These are phyloP conservation scores for Atta colombica DNA, from an alignment of 1,140 invertebrate species.

Conservation along the genomic window DNA sequence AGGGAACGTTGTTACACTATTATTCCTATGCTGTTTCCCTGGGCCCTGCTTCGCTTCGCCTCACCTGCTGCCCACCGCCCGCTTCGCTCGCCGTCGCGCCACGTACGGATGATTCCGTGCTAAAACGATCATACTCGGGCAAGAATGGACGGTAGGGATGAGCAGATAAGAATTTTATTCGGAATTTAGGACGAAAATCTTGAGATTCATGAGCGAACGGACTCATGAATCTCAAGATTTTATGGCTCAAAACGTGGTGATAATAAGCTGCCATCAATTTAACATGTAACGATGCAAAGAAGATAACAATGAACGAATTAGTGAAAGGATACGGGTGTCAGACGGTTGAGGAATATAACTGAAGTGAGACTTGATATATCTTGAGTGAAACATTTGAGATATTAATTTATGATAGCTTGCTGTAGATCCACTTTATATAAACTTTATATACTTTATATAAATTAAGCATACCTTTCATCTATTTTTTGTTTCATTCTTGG, in stretches of 20 bases:
- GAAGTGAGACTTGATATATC: background rate
- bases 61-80: constrained; percentile 71
- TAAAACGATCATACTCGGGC: constrained; percentile 48
- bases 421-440: background rate
- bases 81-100: constrained; percentile 49
- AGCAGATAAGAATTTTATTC: constrained; percentile 43
- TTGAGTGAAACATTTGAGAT: background rate
- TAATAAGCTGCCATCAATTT: constrained; percentile 30
- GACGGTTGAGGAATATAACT: background rate
- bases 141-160: constrained; percentile 32
- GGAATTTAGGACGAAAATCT: constrained; percentile 35
- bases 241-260: background rate
- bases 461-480: background rate
- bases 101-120: constrained; percentile 54
- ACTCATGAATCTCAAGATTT: too few species aligned
- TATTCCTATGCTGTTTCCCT: constrained; percentile 80
- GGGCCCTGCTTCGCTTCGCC: constrained; percentile 78
- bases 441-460: background rate
- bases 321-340: background rate
- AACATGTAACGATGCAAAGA: background rate
- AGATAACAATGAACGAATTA: constrained; percentile 33
- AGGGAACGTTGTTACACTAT: constrained; percentile 82
- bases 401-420: background rate
- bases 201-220: background rate
- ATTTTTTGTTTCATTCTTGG: background rate